Percentiles rank a stretch among this genome's conserved stretches.
Evolutionary conservation across 2,888 invertebrate species (phyloP).

Genomic region (Lasioglossum oenotherae): DNA sequence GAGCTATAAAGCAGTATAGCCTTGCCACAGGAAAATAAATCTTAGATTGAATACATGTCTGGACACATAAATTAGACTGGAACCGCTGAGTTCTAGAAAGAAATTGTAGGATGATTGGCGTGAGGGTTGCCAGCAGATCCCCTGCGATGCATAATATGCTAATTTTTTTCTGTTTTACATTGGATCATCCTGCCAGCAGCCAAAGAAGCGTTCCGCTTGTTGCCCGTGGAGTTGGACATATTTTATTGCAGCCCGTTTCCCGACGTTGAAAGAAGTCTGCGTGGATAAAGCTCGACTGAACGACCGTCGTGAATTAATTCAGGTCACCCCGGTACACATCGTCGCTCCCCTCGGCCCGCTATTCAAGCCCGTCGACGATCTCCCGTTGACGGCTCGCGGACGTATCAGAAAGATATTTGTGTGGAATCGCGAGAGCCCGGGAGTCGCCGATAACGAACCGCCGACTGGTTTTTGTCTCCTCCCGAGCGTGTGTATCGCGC

Average conservation of each 20-base stretch:
- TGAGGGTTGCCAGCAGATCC: too few relatives aligned
- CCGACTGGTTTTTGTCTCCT: constrained; percentile 1
- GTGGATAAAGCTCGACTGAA: neutral
- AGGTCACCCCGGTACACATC: neutral
- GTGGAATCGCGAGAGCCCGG: neutral
- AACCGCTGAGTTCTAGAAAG: neutral
- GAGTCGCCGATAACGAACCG: constrained; percentile 10
- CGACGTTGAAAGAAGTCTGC: neutral
- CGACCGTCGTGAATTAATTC: constrained; percentile 5
- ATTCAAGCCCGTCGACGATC: constrained; percentile 3
- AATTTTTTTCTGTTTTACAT: neutral
- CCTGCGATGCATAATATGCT: too few relatives aligned
- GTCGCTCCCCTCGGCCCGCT: neutral
- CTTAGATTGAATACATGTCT: neutral
- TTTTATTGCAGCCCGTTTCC: neutral
- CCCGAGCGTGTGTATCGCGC: neutral
- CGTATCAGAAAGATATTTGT: constrained; percentile 13
- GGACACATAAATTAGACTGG: neutral
- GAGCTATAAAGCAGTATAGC: neutral
- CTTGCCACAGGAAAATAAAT: neutral
- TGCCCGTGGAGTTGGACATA: neutral
- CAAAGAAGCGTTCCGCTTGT: neutral
- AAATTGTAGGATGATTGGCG: neutral
- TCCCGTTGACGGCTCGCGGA: neutral
- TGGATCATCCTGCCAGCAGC: neutral